Evolutionary conservation across 1,140 invertebrate genomes (phyloP).

Genomic region (Gyrodactylus salaris): DNA sequence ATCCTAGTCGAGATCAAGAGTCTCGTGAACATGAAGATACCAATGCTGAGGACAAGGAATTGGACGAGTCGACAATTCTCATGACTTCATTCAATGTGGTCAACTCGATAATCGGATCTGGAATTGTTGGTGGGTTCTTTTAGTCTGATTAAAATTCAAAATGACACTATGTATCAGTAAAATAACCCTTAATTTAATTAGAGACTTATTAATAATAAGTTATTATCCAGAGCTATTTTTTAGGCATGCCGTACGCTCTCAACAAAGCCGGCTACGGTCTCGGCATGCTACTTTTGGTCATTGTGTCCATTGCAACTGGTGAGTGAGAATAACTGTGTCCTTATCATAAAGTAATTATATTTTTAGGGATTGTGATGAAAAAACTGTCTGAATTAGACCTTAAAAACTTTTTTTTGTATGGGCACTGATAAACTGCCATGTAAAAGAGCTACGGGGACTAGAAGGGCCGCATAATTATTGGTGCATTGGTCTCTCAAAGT

Average conservation of each 20-base stretch:
- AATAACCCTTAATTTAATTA: too few relatives aligned
- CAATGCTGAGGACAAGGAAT: not conserved
- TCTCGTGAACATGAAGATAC: not conserved
- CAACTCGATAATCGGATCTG: constrained; percentile 8
- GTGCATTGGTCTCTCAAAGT: too few relatives aligned
- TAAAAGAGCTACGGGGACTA: too few relatives aligned
- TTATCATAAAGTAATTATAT: too few relatives aligned
- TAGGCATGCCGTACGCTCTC: constrained; percentile 43
- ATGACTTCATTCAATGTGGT: constrained; percentile 7
- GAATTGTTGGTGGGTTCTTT: constrained; percentile 6
- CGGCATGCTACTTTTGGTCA: constrained; percentile 34
- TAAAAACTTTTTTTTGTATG: too few relatives aligned
- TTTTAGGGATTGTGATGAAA: too few relatives aligned
- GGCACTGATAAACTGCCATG: too few relatives aligned
- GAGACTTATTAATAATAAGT: too few relatives aligned
- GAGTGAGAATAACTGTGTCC: too few relatives aligned
- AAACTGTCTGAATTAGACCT: too few relatives aligned
- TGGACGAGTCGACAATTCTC: not conserved
- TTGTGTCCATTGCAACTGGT: constrained; percentile 37
- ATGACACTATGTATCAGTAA: not conserved
- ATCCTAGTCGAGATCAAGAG: too few relatives aligned
- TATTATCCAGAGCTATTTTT: not conserved
- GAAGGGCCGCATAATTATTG: too few relatives aligned
- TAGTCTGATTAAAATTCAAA: not conserved
- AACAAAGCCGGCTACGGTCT: constrained; percentile 42